Conservation (phyloP, 2,113 vertebrate genomes). For the Genyomyrus donnyi region DNA sequence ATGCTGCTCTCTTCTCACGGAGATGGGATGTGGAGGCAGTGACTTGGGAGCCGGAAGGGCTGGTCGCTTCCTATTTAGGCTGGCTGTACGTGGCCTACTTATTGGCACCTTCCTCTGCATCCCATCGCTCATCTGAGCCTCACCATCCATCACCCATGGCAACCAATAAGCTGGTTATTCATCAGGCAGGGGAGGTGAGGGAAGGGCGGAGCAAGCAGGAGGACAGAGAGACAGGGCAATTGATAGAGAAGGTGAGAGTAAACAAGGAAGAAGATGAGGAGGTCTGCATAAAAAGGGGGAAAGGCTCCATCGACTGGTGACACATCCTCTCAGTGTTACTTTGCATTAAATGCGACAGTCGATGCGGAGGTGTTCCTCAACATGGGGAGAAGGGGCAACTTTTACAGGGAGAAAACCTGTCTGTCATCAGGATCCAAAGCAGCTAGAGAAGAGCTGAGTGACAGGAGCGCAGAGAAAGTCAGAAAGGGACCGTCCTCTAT, state of each 20-base stretch:
- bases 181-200: conserved; percentile 56
- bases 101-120: conserved; percentile 69
- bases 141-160: conserved; percentile 70
- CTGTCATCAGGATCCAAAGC: not conserved
- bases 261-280: not conserved
- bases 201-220: not conserved
- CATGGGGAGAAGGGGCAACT: not conserved
- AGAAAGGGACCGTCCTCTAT: not conserved
- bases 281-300: not conserved
- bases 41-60: conserved; percentile 31
- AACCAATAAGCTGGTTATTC: conserved; percentile 87
- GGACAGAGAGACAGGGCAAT: not conserved
- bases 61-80: conserved; percentile 66
- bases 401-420: not conserved
- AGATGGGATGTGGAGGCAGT: conserved; percentile 29
- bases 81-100: conserved; percentile 60
- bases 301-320: not conserved
- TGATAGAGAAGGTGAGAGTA: not conserved
- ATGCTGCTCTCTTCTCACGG: conserved; percentile 12
- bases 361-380: not conserved
- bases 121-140: conserved; percentile 77
- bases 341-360: not conserved
- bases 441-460: not conserved
- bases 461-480: not conserved
- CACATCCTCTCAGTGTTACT: not conserved